Conservation (phyloP, 2,888 invertebrate genomes). For the Trachelus iudaicus region DNA sequence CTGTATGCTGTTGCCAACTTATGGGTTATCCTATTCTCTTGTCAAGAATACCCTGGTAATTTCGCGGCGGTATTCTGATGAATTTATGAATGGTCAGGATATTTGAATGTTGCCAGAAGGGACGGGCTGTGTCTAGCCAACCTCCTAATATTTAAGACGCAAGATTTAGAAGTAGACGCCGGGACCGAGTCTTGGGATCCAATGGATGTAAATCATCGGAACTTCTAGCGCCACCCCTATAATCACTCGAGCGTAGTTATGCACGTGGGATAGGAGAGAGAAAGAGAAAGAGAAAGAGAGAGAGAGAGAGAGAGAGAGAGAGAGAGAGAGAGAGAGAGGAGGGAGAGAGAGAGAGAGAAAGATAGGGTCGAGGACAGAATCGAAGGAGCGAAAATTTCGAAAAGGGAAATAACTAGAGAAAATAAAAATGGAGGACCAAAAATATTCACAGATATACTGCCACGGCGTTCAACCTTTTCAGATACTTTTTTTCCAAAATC, state of each 20-base stretch:
- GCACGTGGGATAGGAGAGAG: slow-evolving; percentile 14
- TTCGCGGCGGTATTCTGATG: slow-evolving; percentile 55
- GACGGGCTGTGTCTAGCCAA: slow-evolving; percentile 60
- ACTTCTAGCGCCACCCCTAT: slow-evolving; percentile 64
- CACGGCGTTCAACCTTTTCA: not conserved
- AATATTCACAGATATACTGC: not conserved
- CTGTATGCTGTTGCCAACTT: not conserved
- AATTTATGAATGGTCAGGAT: slow-evolving; percentile 63
- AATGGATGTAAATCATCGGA: slow-evolving; percentile 61
- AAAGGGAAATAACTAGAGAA: not conserved
- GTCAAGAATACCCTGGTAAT: slow-evolving; percentile 36
- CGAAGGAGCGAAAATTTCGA: not conserved
- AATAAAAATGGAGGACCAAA: not conserved
- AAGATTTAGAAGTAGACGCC: slow-evolving; percentile 58
- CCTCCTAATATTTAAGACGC: slow-evolving; percentile 19
- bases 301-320: not conserved
- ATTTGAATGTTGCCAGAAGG: slow-evolving; percentile 65
- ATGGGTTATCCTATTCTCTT: not conserved
- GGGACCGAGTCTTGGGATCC: slow-evolving; percentile 19
- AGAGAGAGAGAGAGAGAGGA: not conserved
- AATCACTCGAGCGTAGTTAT: slow-evolving; percentile 53
- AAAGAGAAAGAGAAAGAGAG: not conserved
- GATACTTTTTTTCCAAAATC: not conserved
- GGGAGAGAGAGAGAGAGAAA: not conserved
- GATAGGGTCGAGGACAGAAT: slow-evolving; percentile 9